Base-by-base conservation (phyloP, 1,140 invertebrate species). In the Drosophila carrolli region DNA sequence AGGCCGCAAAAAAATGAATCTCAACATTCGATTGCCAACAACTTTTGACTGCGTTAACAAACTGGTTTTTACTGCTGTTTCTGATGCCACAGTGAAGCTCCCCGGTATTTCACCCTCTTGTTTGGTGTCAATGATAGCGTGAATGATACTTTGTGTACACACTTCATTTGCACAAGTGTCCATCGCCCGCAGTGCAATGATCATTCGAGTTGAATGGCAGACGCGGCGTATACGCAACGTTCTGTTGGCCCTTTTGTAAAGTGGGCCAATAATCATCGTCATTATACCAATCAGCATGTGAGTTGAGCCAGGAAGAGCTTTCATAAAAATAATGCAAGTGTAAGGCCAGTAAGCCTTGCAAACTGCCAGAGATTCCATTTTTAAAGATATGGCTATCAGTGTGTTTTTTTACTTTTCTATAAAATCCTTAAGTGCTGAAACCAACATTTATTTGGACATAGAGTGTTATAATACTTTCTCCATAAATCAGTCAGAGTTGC, bases 81-180 rank as follows among this genome's bases (percentile, higher is more conserved):
- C 51, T 27, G 56, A 10, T 19, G 53, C 48, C 40, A 29, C 50
- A 29, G 47, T 32, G 35, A 35, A 23, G 53, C 58, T 54, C 19
- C 58, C 50, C 59, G 23, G 27, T 14, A 43, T 10, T 41, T 16
- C 7, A 19, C 66, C 65, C 40, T 55, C 70, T 75, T 70, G 71
- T 76, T 71, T 72, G 76, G 65, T 75, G 81, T 76, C 80, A 83
- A 83, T 84, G 80, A 83, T 84, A 84, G 80, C 81, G 81, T 60
- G 71, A 84, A 83, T 84, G 80, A 84, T 83, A 83, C 81, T 80
- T 62, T 83, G 65, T 66, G 40, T 54, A 71, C 63, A 71, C 80
- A 79, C 62, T 71, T 71, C 67, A 71, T 71, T 71, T 71, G 67
- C 65, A 71, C 65, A 71, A 71, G 67, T 71, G 44, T 57, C 65